These are phyloP conservation scores for Alosa alosa DNA, from an alignment of 2,113 vertebrate genomes.

Conservation along the genomic window DNA sequence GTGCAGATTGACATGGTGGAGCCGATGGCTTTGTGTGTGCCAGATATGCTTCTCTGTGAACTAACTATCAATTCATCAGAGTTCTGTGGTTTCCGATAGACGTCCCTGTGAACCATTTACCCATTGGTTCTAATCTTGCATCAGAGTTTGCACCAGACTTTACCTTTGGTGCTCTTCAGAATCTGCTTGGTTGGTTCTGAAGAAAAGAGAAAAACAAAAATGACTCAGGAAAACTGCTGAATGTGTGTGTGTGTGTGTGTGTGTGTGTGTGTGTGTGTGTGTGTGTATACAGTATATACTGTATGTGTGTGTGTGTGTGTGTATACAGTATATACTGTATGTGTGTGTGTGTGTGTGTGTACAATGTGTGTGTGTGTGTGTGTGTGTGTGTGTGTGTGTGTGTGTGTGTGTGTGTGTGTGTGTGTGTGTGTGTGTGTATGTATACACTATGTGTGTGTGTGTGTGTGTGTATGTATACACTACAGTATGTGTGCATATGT, in stretches of 20 bases:
- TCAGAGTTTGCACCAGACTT: not conserved
- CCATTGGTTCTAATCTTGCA: slow-evolving; percentile 4
- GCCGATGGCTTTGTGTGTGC: not conserved
- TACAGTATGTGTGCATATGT: not conserved
- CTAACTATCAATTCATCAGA: not conserved
- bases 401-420: too few species aligned
- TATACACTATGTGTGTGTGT: too few species aligned
- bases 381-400: too few species aligned
- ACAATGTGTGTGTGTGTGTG: too few species aligned
- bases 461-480: too few species aligned
- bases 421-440: too few species aligned
- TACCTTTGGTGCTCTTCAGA: slow-evolving; percentile 60
- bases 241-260: not conserved
- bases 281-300: not conserved
- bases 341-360: too few species aligned
- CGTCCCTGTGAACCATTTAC: too few species aligned
- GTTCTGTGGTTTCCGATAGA: not conserved
- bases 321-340: too few species aligned
- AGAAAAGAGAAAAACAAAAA: slow-evolving; percentile 23
- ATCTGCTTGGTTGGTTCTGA: slow-evolving; percentile 75
- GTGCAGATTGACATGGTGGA: not conserved
- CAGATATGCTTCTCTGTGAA: not conserved
- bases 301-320: not conserved
- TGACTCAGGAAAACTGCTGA: not conserved
- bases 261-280: not conserved